Conservation (phyloP, 2,888 invertebrate species). For the Lumbricus terrestris region DNA sequence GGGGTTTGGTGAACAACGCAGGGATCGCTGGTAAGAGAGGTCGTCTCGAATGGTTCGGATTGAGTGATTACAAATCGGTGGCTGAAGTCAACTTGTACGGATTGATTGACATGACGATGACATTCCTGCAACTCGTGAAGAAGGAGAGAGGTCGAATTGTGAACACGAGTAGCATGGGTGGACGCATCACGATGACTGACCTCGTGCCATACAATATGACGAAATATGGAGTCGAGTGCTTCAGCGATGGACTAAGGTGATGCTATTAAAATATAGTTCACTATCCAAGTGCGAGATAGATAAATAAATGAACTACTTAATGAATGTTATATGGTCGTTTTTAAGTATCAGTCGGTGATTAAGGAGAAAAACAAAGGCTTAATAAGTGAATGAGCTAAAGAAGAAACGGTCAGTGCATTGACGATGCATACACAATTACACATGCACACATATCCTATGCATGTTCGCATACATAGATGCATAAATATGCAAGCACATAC, state of each 20-base stretch:
- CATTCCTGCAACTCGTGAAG: not conserved
- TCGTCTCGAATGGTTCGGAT: conserved; percentile 27
- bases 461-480: too few species aligned
- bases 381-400: too few species aligned
- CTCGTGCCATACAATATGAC: conserved; percentile 44
- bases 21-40: conserved; percentile 43
- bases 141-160: conserved; percentile 43
- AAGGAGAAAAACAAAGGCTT: too few species aligned
- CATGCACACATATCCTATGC: not conserved
- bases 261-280: not conserved
- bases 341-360: too few species aligned
- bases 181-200: conserved; percentile 38
- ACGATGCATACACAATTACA: too few species aligned
- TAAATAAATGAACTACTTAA: too few species aligned
- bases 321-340: too few species aligned
- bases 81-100: conserved; percentile 52
- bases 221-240: conserved; percentile 48
- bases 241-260: conserved; percentile 46
- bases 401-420: too few species aligned
- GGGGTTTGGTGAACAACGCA: conserved; percentile 52
- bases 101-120: conserved; percentile 10
- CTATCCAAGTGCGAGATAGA: too few species aligned
- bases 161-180: conserved; percentile 47
- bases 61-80: conserved; percentile 23
- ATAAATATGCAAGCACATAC: too few species aligned